Evolutionary conservation across 2,113 vertebrate species (phyloP), one percentile per base, ranked within the genome.

Genomic region (Caracal caracal): DNA sequence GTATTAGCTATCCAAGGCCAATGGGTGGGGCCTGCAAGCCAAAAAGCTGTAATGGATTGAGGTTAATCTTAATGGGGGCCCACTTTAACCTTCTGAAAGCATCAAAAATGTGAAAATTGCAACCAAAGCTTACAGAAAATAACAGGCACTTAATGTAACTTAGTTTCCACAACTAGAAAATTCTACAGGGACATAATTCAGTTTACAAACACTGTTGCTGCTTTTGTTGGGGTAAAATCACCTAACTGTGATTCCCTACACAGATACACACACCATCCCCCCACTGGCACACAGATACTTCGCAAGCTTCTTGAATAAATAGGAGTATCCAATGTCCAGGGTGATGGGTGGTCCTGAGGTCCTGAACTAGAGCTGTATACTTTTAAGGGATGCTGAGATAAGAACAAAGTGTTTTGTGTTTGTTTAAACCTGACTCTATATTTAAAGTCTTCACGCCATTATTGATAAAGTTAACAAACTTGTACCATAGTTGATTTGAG

Each of bases 51-150:
- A 98, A 99, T 96, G 96, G 99, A 98, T 97, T 97, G 98, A 99
- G 98, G 98, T 99, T 99, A 98, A 99, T 98, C 98, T 99, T 98
- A 98, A 98, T 97, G 98, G 98, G 98, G 98, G 98, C 98, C 98
- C 98, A 98, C 97, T 98, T 98, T 98, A 99, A 98, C 98, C 98
- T 98, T 98, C 95, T 88, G 97, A 98, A 98, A 97, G 97, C 98
- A 98, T 76, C 78, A 98, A 98, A 99, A 98, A 99, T 97, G 97
- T 97, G 81, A 97, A 97, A 97, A 90, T 53, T 76, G 80, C 84
- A 96, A 97, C 79, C 68, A 88, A 79, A 51, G 78, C 81, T 90
- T 94, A 73, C 8, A 96, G 88, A 93, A 98, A 97, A 96, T 96
- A 97, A 83, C 81, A 97, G 80, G 53, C 19, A 78, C 94, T 96